phyloP scores from a whole-genome alignment of 2,113 vertebrate genomes.

The Pithys albifrons region DNA sequence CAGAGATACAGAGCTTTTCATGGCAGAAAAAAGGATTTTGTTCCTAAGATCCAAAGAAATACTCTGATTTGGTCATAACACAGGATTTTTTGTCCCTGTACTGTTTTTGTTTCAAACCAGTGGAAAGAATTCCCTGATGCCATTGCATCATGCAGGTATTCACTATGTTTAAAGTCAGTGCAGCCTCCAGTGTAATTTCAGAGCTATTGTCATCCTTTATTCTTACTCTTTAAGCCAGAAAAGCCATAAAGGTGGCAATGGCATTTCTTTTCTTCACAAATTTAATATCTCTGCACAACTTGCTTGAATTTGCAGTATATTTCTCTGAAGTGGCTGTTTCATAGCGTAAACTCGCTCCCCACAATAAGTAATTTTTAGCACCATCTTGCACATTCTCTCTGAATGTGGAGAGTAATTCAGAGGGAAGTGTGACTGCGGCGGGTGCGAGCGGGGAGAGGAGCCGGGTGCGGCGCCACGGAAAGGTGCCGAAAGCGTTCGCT shows the following conservation, averaged over 20 bases:
- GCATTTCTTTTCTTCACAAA: background rate
- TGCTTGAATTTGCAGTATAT: conserved; percentile 16
- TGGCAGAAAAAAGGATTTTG: background rate
- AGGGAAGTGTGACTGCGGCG: background rate
- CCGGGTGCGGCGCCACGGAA: background rate
- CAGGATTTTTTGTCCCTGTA: background rate
- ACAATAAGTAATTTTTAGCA: conserved; percentile 35
- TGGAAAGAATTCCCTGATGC: conserved; percentile 47
- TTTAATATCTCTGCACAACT: conserved; percentile 22
- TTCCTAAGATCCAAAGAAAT: too few relatives aligned
- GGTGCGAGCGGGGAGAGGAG: background rate
- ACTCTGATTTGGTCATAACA: accelerated
- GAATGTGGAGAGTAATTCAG: background rate
- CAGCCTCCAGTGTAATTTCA: conserved; percentile 48
- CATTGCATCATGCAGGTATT: conserved; percentile 26
- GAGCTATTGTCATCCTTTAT: conserved; percentile 35
- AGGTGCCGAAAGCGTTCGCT: background rate
- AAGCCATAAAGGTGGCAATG: background rate
- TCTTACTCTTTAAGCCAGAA: conserved; percentile 1
- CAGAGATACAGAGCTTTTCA: accelerated
- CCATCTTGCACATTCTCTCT: background rate
- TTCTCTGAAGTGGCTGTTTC: conserved; percentile 46
- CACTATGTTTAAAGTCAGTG: conserved; percentile 51
- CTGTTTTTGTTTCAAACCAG: conserved; percentile 1
- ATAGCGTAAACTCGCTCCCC: conserved; percentile 20